phyloP scores from a whole-genome alignment of 1,140 invertebrate species.

The Antheraea mylitta region DNA sequence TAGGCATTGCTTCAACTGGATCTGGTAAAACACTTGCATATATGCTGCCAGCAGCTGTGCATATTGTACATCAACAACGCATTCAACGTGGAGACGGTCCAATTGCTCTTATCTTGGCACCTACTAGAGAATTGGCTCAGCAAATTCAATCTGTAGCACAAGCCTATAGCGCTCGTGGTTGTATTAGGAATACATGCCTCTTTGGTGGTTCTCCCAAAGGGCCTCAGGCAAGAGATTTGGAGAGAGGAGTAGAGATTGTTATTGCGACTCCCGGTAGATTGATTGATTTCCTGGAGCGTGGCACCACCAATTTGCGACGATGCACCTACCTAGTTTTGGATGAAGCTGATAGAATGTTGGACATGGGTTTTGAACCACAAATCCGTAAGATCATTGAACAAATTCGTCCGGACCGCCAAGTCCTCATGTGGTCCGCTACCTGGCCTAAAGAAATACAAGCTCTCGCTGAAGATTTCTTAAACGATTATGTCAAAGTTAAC shows the following conservation, averaged over 20 bases:
- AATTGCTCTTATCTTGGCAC: constrained; percentile 95
- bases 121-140: constrained; percentile 97
- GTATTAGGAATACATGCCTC: constrained; percentile 95
- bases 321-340: constrained; percentile 98
- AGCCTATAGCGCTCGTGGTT: constrained; percentile 91
- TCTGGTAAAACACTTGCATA: constrained; percentile 95
- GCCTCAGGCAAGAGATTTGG: constrained; percentile 94
- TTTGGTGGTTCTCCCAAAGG: constrained; percentile 98
- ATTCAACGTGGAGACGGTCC: constrained; percentile 91
- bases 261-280: constrained; percentile 98
- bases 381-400: constrained; percentile 99
- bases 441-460: constrained; percentile 99
- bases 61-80: constrained; percentile 86
- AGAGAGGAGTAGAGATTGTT: constrained; percentile 94
- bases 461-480: constrained; percentile 96
- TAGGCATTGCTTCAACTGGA: constrained; percentile 97
- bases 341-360: constrained; percentile 94
- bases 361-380: constrained; percentile 99
- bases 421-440: constrained; percentile 99
- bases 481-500: constrained; percentile 94
- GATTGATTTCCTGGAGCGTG: constrained; percentile 97
- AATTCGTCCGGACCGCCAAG: constrained; percentile 96
- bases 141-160: constrained; percentile 98
- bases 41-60: constrained; percentile 89
- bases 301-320: constrained; percentile 92